Conservation (phyloP, 2,797 vertebrate genomes). For the Sphaeramia orbicularis region DNA sequence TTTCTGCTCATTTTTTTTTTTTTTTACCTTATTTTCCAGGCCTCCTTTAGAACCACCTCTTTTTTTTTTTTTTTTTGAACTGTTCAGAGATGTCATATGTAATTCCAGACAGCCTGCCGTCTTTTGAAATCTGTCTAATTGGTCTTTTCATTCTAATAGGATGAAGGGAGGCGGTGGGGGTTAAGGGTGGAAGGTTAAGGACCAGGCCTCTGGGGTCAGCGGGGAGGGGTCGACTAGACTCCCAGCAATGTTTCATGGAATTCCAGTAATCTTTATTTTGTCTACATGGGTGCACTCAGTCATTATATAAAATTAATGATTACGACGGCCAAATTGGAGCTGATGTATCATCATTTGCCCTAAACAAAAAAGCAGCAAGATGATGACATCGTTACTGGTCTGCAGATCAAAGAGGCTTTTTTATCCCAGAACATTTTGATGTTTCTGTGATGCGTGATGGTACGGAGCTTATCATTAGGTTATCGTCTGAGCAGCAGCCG, state of each 20-base stretch:
- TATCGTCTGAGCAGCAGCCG: constrained; percentile 61
- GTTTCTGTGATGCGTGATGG: constrained; percentile 50
- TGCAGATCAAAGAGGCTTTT: constrained; percentile 72
- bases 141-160: constrained; percentile 84
- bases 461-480: constrained; percentile 72
- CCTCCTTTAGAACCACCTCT: too few species aligned
- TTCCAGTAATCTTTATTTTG: constrained; percentile 64
- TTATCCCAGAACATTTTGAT: constrained; percentile 49
- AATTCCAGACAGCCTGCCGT: constrained; percentile 82
- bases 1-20: too few species aligned
- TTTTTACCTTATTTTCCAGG: too few species aligned
- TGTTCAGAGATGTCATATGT: constrained; percentile 80
- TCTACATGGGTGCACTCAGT: constrained; percentile 54
- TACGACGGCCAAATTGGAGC: constrained; percentile 47
- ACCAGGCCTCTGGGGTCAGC: constrained; percentile 69
- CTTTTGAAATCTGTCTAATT: constrained; percentile 89
- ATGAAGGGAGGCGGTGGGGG: constrained; percentile 65
- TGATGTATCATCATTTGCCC: constrained; percentile 63
- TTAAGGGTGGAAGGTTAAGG: constrained; percentile 75
- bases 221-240: constrained; percentile 43
- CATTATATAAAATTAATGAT: constrained; percentile 71
- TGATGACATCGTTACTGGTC: constrained; percentile 69
- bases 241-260: constrained; percentile 41
- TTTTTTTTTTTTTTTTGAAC: constrained; percentile 68
- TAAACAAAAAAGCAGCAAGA: constrained; percentile 59